Percentiles rank a stretch among this genome's conserved stretches.
phyloP scores from a whole-genome alignment of 30 jellyfish, hydroid and myxozoan genomes.

The Pseudorhiza aurosa region DNA sequence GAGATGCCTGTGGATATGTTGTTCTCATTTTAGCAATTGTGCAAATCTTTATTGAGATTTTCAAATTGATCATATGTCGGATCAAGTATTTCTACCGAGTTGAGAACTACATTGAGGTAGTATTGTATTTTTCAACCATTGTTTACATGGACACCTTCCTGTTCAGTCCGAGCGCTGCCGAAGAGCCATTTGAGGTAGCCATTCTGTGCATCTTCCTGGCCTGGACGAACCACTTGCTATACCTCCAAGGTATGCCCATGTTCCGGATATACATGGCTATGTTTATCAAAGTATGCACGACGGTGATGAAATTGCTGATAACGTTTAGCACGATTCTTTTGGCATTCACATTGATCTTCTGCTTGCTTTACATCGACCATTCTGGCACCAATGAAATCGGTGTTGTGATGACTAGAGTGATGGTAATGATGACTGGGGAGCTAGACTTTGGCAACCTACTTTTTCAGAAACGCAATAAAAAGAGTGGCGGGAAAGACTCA shows the following conservation, averaged over 20 bases:
- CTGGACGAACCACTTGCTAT: conserved; percentile 20
- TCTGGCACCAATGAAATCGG: not conserved
- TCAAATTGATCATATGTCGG: not conserved
- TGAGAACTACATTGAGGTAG: not conserved
- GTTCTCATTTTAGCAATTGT: not conserved
- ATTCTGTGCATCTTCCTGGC: conserved; percentile 10
- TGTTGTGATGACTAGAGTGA: not conserved
- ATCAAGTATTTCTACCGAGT: not conserved
- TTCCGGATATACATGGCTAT: conserved; percentile 6
- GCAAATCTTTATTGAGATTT: not conserved
- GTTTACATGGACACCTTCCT: not conserved
- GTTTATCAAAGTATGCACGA: conserved; percentile 7
- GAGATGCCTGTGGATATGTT: not conserved
- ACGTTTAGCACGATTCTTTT: not conserved
- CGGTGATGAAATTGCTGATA: not conserved
- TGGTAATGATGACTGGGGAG: conserved; percentile 23
- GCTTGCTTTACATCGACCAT: not conserved
- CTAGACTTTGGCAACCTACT: not conserved
- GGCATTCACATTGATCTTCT: not conserved
- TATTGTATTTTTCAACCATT: not conserved
- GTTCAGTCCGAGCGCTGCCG: not conserved
- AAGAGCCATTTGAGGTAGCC: not conserved
- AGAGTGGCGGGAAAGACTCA: not conserved
- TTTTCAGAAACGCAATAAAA: too few species aligned
- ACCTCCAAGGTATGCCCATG: conserved; percentile 11